Conservation (phyloP, 2,113 vertebrate species). For the Petromus typicus region DNA sequence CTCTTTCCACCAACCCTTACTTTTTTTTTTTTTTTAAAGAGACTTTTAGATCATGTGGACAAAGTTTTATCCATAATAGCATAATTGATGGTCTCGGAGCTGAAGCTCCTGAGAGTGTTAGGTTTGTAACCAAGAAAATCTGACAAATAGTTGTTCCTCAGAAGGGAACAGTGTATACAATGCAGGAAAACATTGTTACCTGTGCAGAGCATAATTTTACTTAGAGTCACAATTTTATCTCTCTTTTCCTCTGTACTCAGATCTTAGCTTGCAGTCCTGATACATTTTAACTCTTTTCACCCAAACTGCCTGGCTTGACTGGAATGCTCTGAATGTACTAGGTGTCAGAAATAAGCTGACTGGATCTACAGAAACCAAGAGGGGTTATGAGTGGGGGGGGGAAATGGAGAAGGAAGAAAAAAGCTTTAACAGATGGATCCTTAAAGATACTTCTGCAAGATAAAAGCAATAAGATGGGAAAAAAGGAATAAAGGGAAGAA, state of each 20-base stretch:
- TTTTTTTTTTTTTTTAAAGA: constrained; percentile 21
- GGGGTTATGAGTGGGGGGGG: constrained; percentile 71
- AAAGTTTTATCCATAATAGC: constrained; percentile 79
- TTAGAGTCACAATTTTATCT: constrained; percentile 59
- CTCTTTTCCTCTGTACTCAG: constrained; percentile 66
- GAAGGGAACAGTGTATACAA: constrained; percentile 62
- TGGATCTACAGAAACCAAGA: constrained; percentile 76
- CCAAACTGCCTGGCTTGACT: constrained; percentile 54
- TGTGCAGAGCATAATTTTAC: constrained; percentile 80
- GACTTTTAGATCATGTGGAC: constrained; percentile 76
- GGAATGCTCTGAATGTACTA: constrained; percentile 61
- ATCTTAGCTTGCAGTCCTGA: constrained; percentile 61
- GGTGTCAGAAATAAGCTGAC: constrained; percentile 74
- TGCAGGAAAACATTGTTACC: constrained; percentile 78
- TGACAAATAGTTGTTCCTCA: constrained; percentile 79
- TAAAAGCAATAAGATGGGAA: constrained; percentile 77
- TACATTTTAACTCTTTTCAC: constrained; percentile 74
- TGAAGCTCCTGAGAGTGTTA: constrained; percentile 76
- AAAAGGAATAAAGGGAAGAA: neutral
- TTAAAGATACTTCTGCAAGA: constrained; percentile 76
- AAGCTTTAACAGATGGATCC: constrained; percentile 78
- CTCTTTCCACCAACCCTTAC: neutral
- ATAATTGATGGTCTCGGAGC: constrained; percentile 76
- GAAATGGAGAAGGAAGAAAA: constrained; percentile 61
- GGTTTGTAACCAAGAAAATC: constrained; percentile 77